Evolutionary conservation across 2,888 invertebrate genomes (phyloP), one percentile per base, ranked within the genome.

Genomic region (Muscina levida): DNA sequence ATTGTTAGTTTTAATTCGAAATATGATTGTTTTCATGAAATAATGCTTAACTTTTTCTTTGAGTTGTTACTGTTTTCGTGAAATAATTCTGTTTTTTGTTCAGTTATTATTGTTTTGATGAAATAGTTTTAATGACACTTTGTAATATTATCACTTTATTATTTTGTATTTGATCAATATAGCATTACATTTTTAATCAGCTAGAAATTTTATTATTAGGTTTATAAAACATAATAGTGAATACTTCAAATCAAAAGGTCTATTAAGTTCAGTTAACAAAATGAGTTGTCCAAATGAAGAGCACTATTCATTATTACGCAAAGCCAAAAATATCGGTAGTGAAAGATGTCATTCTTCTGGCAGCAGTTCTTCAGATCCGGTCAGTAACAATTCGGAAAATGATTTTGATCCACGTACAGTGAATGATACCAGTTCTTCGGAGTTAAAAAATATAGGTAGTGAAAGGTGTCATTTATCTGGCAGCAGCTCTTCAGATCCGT

Each of bases 111-210:
- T 31, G 31, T 31, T 62, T 62, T 48, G 22, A 48, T 39, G 51
- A 73, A 65, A 73, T 48, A 73, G 10, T 65, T 42, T 72, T 53
- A 19, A 39, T 42, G 11, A 72, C 24, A 59, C 22, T 17, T 37
- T 31, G 24, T 72, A 72, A 62, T 51, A 51, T 67, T 26, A 48
- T 48, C 53, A 67, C 53, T 67, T 48, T 67, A 67, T 48, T 15
- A 24, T 37, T 51, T 53, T 67, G 67, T 15, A 67, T 67, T 67
- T 31, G 2, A 67, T 17, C 48, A 48, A 67, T 37, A 67, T 51
- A 67, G 53, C 48, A 67, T 51, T 51, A n/a, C 31, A 44, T 70
- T 70, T 67, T 67, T 67, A 24, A 67, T 67, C 48, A 48, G 51
- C 66, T 31, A 67, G 66, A 67, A 48, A 67, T 68, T 51, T 68